Conservation (phyloP, 30 jellyfish, hydroid and myxozoan genomes). For the Hydractinia symbiolongicarpus region DNA sequence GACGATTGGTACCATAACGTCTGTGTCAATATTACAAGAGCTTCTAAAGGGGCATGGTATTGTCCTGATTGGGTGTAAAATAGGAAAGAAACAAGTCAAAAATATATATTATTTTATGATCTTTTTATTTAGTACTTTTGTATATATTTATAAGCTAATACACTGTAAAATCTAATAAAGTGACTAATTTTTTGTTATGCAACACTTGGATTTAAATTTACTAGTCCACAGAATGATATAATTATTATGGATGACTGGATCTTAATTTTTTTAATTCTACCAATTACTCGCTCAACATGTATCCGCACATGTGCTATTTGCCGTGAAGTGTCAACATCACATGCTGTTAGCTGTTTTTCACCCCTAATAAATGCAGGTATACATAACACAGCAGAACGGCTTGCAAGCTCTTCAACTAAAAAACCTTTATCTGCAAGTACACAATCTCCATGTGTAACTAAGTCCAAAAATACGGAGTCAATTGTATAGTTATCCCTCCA, state of each 20-base stretch:
- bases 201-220: constrained; percentile 38
- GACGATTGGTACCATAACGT: too few species aligned
- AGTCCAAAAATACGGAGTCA: constrained; percentile 35
- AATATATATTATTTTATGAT: too few species aligned
- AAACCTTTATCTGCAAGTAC: constrained; percentile 71
- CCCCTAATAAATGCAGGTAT: constrained; percentile 63
- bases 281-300: constrained; percentile 59
- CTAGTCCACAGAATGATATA: constrained; percentile 31
- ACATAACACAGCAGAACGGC: constrained; percentile 30
- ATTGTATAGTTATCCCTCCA: too few species aligned
- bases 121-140: too few species aligned
- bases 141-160: too few species aligned
- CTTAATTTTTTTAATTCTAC: constrained; percentile 35
- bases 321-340: constrained; percentile 40
- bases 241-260: constrained; percentile 28
- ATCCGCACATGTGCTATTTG: constrained; percentile 45
- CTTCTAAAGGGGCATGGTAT: too few species aligned
- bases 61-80: too few species aligned
- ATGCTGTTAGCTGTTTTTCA: constrained; percentile 41
- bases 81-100: too few species aligned
- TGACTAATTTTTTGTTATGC: constrained; percentile 8
- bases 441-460: constrained; percentile 35
- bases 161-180: too few species aligned
- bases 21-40: too few species aligned
- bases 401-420: constrained; percentile 37